These are phyloP conservation scores for Petrocephalus microphthalmus DNA, from an alignment of 2,113 vertebrate genomes.

Conservation along the genomic window DNA sequence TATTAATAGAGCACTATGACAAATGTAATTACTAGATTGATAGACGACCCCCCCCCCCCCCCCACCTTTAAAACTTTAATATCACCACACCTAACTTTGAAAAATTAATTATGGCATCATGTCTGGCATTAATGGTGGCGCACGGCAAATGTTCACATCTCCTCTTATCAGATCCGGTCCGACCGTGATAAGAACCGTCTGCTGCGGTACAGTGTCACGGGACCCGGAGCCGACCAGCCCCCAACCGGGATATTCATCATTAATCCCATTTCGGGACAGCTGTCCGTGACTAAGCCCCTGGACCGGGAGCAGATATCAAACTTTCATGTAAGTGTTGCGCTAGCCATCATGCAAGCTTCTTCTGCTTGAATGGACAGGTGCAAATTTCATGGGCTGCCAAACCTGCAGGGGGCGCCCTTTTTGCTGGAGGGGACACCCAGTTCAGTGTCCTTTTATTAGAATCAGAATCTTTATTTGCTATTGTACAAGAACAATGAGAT, in stretches of 20 bases:
- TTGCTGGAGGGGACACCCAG: not conserved
- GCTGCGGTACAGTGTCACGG: constrained; percentile 89
- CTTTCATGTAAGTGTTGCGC: constrained; percentile 80
- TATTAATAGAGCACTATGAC: constrained; percentile 1
- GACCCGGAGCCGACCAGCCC: constrained; percentile 90
- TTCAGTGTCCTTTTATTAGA: not conserved
- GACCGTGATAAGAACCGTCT: constrained; percentile 88
- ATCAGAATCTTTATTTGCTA: no score
- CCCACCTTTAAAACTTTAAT: not conserved
- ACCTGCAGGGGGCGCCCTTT: not conserved
- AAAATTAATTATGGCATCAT: constrained; percentile 2
- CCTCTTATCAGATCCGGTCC: constrained; percentile 73
- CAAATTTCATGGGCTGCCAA: not conserved
- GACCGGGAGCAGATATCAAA: constrained; percentile 91
- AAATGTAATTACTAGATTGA: constrained; percentile 23
- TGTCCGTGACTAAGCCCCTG: constrained; percentile 91
- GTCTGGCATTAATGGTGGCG: not conserved
- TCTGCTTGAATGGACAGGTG: not conserved
- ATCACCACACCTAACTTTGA: not conserved
- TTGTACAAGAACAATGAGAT: no score
- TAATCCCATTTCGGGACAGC: constrained; percentile 86
- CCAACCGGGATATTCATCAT: constrained; percentile 95
- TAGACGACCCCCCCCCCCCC: not conserved
- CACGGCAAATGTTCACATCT: not conserved
- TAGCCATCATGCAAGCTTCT: not conserved